phyloP scores from a whole-genome alignment of 1,140 invertebrate species.

The Temnothorax longispinosus region DNA sequence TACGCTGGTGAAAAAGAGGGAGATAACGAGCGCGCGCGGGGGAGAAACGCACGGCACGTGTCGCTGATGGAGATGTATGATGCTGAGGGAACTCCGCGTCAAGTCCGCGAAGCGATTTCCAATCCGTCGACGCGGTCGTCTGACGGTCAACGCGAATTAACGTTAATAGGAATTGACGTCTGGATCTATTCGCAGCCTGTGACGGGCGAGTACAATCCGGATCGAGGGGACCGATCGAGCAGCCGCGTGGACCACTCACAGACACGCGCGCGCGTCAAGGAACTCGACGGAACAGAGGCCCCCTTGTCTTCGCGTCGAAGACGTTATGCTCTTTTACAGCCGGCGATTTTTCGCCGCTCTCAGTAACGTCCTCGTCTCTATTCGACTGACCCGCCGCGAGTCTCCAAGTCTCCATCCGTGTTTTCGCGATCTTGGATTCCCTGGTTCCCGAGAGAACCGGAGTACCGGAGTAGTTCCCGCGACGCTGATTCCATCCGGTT shows the following conservation, averaged over 20 bases:
- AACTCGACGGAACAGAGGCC: constrained; percentile 71
- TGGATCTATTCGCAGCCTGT: neutral
- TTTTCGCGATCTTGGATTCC: neutral
- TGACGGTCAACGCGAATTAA: constrained; percentile 6
- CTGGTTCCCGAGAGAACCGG: neutral
- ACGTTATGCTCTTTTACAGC: constrained; percentile 36
- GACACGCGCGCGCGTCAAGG: constrained; percentile 56
- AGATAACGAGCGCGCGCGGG: neutral
- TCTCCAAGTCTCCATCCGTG: neutral
- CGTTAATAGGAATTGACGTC: constrained; percentile 19
- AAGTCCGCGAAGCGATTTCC: neutral
- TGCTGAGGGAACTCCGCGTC: no score
- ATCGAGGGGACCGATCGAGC: neutral
- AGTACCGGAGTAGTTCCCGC: neutral
- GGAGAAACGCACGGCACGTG: neutral
- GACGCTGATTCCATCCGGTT: neutral
- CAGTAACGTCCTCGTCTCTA: constrained; percentile 40
- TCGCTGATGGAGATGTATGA: neutral
- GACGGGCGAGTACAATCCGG: neutral
- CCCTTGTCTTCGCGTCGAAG: constrained; percentile 71
- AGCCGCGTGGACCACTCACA: neutral
- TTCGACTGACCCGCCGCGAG: neutral
- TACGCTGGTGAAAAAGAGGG: neutral
- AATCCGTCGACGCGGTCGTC: neutral
- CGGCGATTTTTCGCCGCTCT: neutral